A percentile compares a stretch with the other conserved stretches of the same genome.
phyloP scores from a whole-genome alignment of 2,113 vertebrate species.

The Phoenicopterus ruber region DNA sequence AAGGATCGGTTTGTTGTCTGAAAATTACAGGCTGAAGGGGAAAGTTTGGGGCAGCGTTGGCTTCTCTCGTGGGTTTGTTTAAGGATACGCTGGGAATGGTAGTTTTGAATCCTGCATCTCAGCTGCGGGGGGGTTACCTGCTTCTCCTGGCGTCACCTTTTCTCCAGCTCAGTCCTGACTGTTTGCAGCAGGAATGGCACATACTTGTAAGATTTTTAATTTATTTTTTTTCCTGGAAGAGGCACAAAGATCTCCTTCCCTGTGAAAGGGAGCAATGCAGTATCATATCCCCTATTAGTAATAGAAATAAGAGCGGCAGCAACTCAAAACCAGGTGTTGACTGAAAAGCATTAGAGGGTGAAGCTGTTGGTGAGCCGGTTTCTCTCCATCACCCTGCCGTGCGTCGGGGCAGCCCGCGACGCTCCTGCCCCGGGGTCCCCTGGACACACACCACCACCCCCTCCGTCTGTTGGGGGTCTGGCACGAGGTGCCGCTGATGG shows the following conservation, averaged over 20 bases:
- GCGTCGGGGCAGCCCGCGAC: accelerated
- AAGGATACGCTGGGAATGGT: slow-evolving; percentile 15
- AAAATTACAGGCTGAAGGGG: slow-evolving; percentile 56
- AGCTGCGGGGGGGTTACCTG: neutral
- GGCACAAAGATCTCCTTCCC: neutral
- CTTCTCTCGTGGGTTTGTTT: slow-evolving; percentile 22
- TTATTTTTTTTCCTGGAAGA: neutral
- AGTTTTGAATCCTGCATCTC: neutral
- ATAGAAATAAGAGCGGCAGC: neutral
- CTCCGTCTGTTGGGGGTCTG: neutral
- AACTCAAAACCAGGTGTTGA: neutral
- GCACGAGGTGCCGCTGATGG: neutral
- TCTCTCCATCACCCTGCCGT: neutral
- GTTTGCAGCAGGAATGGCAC: neutral
- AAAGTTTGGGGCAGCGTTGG: slow-evolving; percentile 50
- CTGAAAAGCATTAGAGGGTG: neutral
- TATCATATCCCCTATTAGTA: neutral
- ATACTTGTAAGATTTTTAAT: neutral
- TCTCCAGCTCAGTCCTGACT: neutral
- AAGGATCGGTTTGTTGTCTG: slow-evolving; percentile 46
- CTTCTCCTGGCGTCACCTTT: neutral
- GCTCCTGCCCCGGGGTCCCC: accelerated
- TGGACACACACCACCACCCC: neutral
- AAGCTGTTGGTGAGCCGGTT: neutral
- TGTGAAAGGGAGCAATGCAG: neutral